Base-by-base conservation (phyloP, 2,113 vertebrate genomes). In the Paratilapia polleni region DNA sequence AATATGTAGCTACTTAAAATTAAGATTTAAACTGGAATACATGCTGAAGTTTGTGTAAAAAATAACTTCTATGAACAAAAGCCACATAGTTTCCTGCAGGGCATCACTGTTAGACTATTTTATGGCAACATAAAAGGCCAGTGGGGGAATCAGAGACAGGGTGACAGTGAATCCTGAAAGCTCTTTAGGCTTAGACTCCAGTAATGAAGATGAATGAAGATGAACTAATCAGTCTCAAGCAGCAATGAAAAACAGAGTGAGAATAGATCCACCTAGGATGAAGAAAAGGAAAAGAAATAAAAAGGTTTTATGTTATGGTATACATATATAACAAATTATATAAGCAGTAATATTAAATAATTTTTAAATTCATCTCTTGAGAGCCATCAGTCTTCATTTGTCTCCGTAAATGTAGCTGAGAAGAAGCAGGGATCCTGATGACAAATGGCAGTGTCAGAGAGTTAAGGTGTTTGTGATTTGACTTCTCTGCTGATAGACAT, bases 381-480 rank as follows among this genome's bases (percentile, higher is more conserved):
- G 3, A 58, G 15, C 22, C 73, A 38, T 15, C 58, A 41, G 7
- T 14, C 38, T 68, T 77, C 28, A 56, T 22, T 34, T 22, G 24
- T 66, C 17, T 62, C 28, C 7, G 10, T 11, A 24, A 57, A 43
- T 19, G n/a, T 2, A 6, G 19, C 24, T 41, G 52, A 49, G 41
- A 64, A 5, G 10, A 20, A 11, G 24, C 15, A 62, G 61, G 38
- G 3, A 36, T 41, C 34, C 31, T 38, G 58, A 84, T 73, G 64
- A 77, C 60, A 57, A 83, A 77, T 28, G 31, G 54, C 85, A 76
- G 26, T 41, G 60, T 73, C 41, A 63, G 78, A 70, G 20, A 64
- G 59, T 22, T 61, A 31, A n/a, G 34, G 20, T 75, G 36, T 85
- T 52, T 54, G 81, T 93, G 87, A 76, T 88, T 78, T 80, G 83